Evolutionary conservation across 1,140 invertebrate genomes (phyloP), one percentile per base, ranked within the genome.

Genomic region (Drosophila gunungcola): DNA sequence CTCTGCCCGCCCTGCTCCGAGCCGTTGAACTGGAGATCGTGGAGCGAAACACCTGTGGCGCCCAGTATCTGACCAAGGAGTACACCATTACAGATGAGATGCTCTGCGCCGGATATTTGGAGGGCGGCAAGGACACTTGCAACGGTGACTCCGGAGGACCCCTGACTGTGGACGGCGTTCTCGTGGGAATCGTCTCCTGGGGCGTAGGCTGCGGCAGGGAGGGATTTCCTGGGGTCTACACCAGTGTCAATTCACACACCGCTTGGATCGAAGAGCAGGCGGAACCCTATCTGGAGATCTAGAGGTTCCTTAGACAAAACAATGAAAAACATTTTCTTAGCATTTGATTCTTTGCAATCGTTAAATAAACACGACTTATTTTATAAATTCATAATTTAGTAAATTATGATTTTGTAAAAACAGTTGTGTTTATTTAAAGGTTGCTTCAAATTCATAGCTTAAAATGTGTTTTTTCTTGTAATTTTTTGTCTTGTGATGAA

Each of bases 41-140:
- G 4, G 73, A 79, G 21, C 61, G 12, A 2, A 92, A 43, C 25
- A 65, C 63, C 1, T 88, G 83, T 29, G 80, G 83, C 0, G 61
- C 63, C 0, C 83, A 88, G 46, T 88, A 88, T n/a, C n/a, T 72
- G 29, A 80, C 76, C 7, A 88, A 88, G 43, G 91, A 93, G 38
- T 72, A 68, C n/a, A 51, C 78, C 5, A 92, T 96, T 12, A 95
- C 94, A 0, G 82, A 94, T 5, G 94, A 94, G n/a, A 96, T 96
- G 94, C 86, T 96, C 3, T 97, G 96, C 75, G 96, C 96, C 12
- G 96, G 95, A 11, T 58, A 57, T 5, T 32, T 73, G 9, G 82
- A 80, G 11, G 84, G 84, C 1, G 84, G 83, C 21, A 88, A 89
- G 29, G 83, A 88, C 45, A 65, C 83, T 7, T 88, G 83, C 39